Evolutionary conservation across 2,797 vertebrate species (phyloP).

Genomic region (Sebastes reedi): DNA sequence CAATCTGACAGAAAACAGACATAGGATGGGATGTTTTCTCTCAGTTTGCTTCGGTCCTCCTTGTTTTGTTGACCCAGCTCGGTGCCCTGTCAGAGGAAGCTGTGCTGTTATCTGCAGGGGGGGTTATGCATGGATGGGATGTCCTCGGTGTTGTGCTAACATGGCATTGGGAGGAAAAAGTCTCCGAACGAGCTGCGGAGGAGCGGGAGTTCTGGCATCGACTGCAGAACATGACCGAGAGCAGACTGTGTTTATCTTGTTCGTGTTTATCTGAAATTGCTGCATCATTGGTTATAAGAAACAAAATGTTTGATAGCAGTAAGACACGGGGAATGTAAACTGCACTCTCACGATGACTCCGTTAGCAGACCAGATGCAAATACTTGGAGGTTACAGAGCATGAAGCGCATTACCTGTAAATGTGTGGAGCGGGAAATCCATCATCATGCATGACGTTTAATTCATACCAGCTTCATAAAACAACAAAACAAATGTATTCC

Average conservation of each 20-base stretch:
- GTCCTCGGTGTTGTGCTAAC: slow-evolving; percentile 15
- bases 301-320: slow-evolving; percentile 49
- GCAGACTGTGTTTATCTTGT: slow-evolving; percentile 43
- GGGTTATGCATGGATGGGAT: slow-evolving; percentile 19
- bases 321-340: slow-evolving; percentile 64
- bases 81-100: slow-evolving; percentile 43
- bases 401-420: slow-evolving; percentile 18
- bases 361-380: slow-evolving; percentile 41
- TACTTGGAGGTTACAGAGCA: slow-evolving; percentile 15
- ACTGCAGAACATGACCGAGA: slow-evolving; percentile 22
- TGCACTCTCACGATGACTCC: not conserved
- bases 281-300: slow-evolving; percentile 48
- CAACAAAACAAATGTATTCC: not conserved
- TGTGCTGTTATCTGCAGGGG: slow-evolving; percentile 45
- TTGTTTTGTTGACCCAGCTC: slow-evolving; percentile 53
- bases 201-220: slow-evolving; percentile 6
- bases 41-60: slow-evolving; percentile 24
- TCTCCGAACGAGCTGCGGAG: not conserved
- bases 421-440: not conserved
- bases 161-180: slow-evolving; percentile 1
- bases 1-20: slow-evolving; percentile 63
- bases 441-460: not conserved
- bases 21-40: slow-evolving; percentile 35
- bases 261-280: slow-evolving; percentile 56
- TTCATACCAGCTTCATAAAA: slow-evolving; percentile 9